Evolutionary conservation across 2,113 vertebrate genomes (phyloP).

Genomic region (Lates calcarifer): DNA sequence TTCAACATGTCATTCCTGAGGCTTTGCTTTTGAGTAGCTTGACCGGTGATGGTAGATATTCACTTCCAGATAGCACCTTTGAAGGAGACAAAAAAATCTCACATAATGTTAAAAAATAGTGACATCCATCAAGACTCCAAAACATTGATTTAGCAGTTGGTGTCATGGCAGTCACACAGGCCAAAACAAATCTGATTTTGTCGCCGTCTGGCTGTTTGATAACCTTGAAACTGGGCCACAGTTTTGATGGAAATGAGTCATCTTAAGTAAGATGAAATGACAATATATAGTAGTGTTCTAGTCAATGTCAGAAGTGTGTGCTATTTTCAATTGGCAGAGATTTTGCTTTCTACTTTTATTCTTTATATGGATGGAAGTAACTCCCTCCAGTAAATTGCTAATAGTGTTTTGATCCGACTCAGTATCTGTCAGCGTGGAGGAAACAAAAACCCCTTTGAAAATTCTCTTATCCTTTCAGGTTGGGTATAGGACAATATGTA

Average conservation of each 20-base stretch:
- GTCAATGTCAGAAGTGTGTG: not conserved
- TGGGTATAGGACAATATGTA: not conserved
- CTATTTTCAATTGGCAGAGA: not conserved
- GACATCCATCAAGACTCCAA: not conserved
- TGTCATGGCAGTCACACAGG: not conserved
- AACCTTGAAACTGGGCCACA: constrained; percentile 4
- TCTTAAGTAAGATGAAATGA: constrained; percentile 17
- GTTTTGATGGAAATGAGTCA: not conserved
- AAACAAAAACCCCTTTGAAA: not conserved
- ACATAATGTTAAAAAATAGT: not conserved
- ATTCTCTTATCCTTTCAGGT: not conserved
- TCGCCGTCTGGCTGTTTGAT: not conserved
- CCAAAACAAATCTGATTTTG: constrained; percentile 11
- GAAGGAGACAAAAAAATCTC: constrained; percentile 1
- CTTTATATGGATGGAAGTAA: not conserved
- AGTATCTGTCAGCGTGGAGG: not conserved
- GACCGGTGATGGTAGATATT: constrained; percentile 40
- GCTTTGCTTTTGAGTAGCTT: constrained; percentile 41
- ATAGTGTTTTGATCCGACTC: constrained; percentile 1
- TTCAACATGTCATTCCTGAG: constrained; percentile 58
- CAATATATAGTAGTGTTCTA: not conserved
- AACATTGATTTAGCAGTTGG: constrained; percentile 12
- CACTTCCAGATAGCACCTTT: constrained; percentile 23
- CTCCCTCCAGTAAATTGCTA: not conserved
- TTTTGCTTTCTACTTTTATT: not conserved